These are phyloP conservation scores for Pseudoatta argentina DNA, from an alignment of 1,140 invertebrate genomes.

Conservation along the genomic window DNA sequence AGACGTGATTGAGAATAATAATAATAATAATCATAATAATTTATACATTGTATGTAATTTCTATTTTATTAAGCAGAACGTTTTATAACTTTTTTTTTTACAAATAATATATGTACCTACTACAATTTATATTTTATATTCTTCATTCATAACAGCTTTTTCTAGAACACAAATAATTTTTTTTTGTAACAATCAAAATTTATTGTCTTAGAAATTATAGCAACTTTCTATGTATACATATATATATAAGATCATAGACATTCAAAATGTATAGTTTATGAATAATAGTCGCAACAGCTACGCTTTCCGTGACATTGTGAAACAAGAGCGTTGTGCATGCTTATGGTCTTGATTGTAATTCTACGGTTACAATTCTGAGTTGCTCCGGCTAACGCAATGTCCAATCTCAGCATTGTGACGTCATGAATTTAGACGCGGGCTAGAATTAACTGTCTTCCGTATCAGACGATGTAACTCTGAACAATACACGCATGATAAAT, in stretches of 20 bases:
- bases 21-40: neutral
- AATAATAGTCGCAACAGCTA: slow-evolving; percentile 11
- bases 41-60: neutral
- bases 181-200: neutral
- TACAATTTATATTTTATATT: neutral
- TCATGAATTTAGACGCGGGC: slow-evolving; percentile 60
- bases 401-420: slow-evolving; percentile 60
- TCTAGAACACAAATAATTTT: neutral
- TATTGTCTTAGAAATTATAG: neutral
- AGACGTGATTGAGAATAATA: neutral
- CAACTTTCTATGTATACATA: neutral
- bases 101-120: no score
- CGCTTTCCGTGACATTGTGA: slow-evolving; percentile 10
- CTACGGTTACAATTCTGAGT: slow-evolving; percentile 11
- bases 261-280: slow-evolving; percentile 5
- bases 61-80: neutral
- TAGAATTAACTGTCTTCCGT: slow-evolving; percentile 59
- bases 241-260: neutral
- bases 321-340: slow-evolving; percentile 28
- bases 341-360: slow-evolving; percentile 20
- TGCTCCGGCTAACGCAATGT: slow-evolving; percentile 22
- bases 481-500: slow-evolving; percentile 60
- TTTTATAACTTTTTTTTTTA: neutral
- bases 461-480: slow-evolving; percentile 41
- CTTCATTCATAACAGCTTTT: neutral